Base-by-base conservation (phyloP, 2,888 invertebrate species). In the Sesamia inferens region DNA sequence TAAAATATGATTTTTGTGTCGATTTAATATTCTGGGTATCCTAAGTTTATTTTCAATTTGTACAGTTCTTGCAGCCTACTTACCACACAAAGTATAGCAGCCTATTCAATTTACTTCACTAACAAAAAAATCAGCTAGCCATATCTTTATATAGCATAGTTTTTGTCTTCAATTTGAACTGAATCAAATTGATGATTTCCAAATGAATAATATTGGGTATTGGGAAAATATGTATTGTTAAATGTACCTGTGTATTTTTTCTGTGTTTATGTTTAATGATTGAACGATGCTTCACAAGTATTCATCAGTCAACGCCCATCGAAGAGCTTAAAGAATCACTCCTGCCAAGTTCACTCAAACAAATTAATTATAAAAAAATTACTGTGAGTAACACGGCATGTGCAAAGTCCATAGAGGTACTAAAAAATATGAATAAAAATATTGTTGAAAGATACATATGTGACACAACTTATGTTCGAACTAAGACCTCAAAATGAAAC, bases 241-340 rank as follows among this genome's bases (percentile, higher is more conserved):
- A 14, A 55, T 42, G 6, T 31, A 31, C 13, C n/a, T 62, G 10
- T 8, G 11, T 24, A 59, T 47, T 57, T 58, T 65, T 76, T 67
- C 22, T 22, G 5, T 68, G 10, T 74, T 70, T 74, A 7, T 54
- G 19, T 68, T 76, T 59, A 24, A 69, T 83, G 59, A 81, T 73
- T 74, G 59, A 78, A 68, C 54, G 68, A 68, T 57, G 19, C 64
- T 72, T 48, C 44, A 65, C 16, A 39, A 70, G 39, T 47, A 68
- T 74, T 68, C 75, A 81, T 86, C 58, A 74, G 57, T 84, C 72
- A 84, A 57, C 59, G 73, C 47, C 71, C 65, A 72, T 63, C 44
- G 58, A 22, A 22, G 13, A 55, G 54, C 48, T 47, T 75, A 39
- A 81, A 73, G 31, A 72, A 79, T 82, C 13, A 55, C n/a, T 67